phyloP scores from a whole-genome alignment of 2,113 vertebrate genomes.

The Lagenorhynchus albirostris region DNA sequence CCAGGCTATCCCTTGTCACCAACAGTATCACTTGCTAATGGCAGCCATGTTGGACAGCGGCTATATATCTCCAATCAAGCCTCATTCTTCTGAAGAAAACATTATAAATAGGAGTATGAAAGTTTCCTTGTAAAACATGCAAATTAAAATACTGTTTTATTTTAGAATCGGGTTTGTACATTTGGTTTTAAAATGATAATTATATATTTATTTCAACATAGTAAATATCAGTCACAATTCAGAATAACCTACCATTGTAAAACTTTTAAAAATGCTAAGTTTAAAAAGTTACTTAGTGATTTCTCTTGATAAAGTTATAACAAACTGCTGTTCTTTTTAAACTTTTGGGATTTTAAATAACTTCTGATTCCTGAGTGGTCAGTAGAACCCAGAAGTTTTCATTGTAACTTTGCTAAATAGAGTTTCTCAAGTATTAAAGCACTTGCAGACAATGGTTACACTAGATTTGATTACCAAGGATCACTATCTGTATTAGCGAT shows the following conservation, averaged over 20 bases:
- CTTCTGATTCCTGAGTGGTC: slow-evolving; percentile 48
- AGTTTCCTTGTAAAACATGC: slow-evolving; percentile 64
- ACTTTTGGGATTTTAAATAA: slow-evolving; percentile 47
- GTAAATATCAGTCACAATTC: slow-evolving; percentile 50
- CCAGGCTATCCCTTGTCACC: slow-evolving; percentile 73
- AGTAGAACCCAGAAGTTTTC: slow-evolving; percentile 45
- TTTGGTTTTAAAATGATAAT: slow-evolving; percentile 72
- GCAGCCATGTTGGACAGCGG: slow-evolving; percentile 79
- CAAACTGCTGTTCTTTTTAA: slow-evolving; percentile 61
- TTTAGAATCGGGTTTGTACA: slow-evolving; percentile 76
- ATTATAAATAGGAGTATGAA: slow-evolving; percentile 52
- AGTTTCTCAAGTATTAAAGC: slow-evolving; percentile 61
- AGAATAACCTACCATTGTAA: slow-evolving; percentile 53
- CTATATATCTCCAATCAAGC: slow-evolving; percentile 82
- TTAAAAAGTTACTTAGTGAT: slow-evolving; percentile 56
- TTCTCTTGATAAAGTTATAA: slow-evolving; percentile 50
- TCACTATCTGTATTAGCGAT: slow-evolving; percentile 67
- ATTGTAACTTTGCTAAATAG: slow-evolving; percentile 58
- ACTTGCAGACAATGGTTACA: slow-evolving; percentile 60
- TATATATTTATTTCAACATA: slow-evolving; percentile 55
- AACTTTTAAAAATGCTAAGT: slow-evolving; percentile 56
- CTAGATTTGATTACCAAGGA: slow-evolving; percentile 69
- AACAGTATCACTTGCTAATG: slow-evolving; percentile 72
- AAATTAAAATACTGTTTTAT: slow-evolving; percentile 68
- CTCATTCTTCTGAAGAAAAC: slow-evolving; percentile 80